Evolutionary conservation across 1,140 invertebrate species (phyloP).

Genomic region (Paralvinella palmiformis): DNA sequence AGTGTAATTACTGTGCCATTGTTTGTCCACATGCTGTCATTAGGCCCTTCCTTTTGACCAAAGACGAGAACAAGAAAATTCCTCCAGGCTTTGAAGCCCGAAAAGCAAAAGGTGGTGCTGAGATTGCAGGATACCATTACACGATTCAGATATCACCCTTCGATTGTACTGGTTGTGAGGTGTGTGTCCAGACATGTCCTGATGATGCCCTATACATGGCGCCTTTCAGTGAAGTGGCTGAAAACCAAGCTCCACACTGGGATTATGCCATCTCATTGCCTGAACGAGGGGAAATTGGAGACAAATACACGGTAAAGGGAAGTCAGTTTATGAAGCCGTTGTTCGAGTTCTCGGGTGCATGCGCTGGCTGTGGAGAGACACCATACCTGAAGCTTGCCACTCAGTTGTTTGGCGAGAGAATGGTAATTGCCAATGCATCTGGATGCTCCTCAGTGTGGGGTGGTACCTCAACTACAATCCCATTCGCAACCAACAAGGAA

Average conservation of each 20-base stretch:
- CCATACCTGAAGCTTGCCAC: constrained; percentile 22
- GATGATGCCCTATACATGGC: constrained; percentile 24
- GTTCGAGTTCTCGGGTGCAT: constrained; percentile 21
- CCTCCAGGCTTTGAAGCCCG: constrained; percentile 20
- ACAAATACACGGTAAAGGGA: constrained; percentile 22
- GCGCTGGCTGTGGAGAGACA: constrained; percentile 22
- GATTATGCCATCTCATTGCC: constrained; percentile 19
- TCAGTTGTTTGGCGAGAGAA: constrained; percentile 20
- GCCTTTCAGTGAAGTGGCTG: constrained; percentile 20
- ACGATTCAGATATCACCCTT: constrained; percentile 20
- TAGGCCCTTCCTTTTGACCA: constrained; percentile 19
- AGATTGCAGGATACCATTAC: constrained; percentile 17
- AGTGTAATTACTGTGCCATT: constrained; percentile 23
- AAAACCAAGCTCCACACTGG: constrained; percentile 19
- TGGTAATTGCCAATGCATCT: constrained; percentile 23
- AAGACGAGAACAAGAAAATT: constrained; percentile 10
- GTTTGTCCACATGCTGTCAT: constrained; percentile 22
- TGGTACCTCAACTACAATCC: constrained; percentile 19
- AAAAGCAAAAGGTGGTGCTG: constrained; percentile 20
- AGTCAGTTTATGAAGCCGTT: constrained; percentile 20
- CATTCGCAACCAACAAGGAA: constrained; percentile 20
- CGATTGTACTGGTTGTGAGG: constrained; percentile 22
- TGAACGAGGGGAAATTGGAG: constrained; percentile 15
- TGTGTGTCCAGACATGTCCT: constrained; percentile 20
- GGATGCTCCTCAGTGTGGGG: constrained; percentile 24